Percentiles rank a stretch among this genome's conserved stretches.
These are phyloP conservation scores for Tribolium castaneum DNA, from an alignment of 1,140 invertebrate species.

Conservation along the genomic window DNA sequence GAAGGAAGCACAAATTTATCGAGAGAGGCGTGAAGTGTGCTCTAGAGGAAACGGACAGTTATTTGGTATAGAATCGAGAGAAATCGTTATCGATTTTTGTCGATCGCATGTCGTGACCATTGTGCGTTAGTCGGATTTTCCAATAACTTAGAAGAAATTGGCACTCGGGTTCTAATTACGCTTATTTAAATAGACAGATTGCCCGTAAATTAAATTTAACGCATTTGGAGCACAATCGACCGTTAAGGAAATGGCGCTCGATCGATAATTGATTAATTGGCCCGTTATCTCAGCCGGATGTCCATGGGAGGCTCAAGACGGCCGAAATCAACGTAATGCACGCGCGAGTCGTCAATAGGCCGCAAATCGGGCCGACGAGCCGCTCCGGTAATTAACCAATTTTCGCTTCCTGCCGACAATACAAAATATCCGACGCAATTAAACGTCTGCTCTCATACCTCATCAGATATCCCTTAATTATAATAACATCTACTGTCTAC, in stretches of 20 bases:
- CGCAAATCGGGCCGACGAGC: not conserved
- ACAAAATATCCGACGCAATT: conserved; percentile 46
- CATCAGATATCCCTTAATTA: conserved; percentile 57
- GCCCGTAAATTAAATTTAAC: conserved; percentile 28
- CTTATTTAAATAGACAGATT: not conserved
- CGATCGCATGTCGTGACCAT: not conserved
- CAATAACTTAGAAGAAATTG: conserved; percentile 8
- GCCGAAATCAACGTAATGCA: not conserved
- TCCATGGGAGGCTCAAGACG: not conserved
- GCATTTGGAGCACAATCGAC: conserved; percentile 3
- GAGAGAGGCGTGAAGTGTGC: not conserved
- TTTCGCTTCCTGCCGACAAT: conserved; percentile 28
- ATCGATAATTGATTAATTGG: conserved; percentile 25
- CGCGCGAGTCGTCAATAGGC: not conserved
- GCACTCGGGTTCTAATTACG: conserved; percentile 6
- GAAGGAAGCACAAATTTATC: conserved; percentile 5
- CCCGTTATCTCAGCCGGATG: not conserved
- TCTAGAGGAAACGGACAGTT: conserved; percentile 22
- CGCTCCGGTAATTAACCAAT: conserved; percentile 29
- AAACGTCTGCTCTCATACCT: conserved; percentile 57
- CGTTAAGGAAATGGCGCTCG: conserved; percentile 17
- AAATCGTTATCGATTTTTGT: conserved; percentile 16
- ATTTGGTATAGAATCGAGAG: conserved; percentile 1
- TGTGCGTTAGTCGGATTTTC: not conserved
- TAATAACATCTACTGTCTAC: conserved; percentile 52